Conservation (phyloP, 37 sponge, comb jelly and placozoan genomes). For the Beroe forskalii region DNA sequence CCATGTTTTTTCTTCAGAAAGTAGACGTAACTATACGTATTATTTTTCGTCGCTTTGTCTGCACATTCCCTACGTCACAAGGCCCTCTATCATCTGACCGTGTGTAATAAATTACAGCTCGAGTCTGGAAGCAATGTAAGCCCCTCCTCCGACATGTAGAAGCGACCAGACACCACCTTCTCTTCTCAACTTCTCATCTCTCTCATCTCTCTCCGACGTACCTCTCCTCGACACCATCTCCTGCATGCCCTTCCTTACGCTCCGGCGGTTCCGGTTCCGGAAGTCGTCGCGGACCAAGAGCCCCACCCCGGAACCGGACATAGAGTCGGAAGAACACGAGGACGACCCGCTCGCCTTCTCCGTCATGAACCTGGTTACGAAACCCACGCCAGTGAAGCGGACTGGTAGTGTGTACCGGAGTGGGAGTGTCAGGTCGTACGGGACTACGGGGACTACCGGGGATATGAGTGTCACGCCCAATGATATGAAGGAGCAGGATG, state of each 20-base stretch:
- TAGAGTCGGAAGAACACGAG: neutral
- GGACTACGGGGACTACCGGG: too few species aligned
- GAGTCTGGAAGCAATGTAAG: neutral
- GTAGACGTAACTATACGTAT: too few species aligned
- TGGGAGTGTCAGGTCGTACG: too few species aligned
- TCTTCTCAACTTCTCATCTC: neutral
- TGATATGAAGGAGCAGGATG: too few species aligned
- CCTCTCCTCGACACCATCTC: too few species aligned
- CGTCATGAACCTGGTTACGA: neutral
- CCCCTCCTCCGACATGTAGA: neutral
- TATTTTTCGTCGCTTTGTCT: too few species aligned
- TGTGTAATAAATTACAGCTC: too few species aligned
- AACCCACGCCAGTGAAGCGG: slow-evolving; percentile 38
- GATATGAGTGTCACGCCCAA: too few species aligned
- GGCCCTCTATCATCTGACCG: too few species aligned
- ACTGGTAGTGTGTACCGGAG: too few species aligned
- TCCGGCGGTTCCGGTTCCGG: slow-evolving; percentile 4
- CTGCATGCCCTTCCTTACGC: slow-evolving; percentile 21
- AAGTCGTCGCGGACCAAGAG: neutral
- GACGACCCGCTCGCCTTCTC: neutral
- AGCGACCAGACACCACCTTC: neutral
- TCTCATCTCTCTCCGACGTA: neutral
- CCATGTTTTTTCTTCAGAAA: too few species aligned
- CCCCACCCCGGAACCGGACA: neutral
- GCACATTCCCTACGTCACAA: too few species aligned